Conservation (phyloP, 2,797 vertebrate species). For the Emys orbicularis region DNA sequence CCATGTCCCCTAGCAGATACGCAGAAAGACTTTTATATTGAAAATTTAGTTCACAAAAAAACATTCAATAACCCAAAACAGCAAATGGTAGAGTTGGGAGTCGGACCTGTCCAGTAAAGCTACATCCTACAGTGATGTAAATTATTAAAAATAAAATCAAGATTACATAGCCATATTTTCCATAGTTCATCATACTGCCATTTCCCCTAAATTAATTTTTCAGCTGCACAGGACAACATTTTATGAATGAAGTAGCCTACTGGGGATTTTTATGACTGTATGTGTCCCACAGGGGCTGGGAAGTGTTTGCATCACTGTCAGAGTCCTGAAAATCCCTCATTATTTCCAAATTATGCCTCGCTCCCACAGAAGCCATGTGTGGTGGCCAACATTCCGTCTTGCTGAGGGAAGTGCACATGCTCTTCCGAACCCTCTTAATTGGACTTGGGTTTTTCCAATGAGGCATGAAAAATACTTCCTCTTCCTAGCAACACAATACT, state of each 20-base stretch:
- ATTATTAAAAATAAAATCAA: constrained; percentile 53
- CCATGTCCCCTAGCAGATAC: not conserved
- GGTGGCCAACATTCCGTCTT: not conserved
- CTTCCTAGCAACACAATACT: not conserved
- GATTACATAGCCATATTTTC: constrained; percentile 23
- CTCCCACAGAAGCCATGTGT: not conserved
- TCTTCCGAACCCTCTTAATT: not conserved
- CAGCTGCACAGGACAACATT: not conserved
- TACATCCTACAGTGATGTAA: not conserved
- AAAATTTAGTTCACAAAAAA: constrained; percentile 14
- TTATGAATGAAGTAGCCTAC: constrained; percentile 46
- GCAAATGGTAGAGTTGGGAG: constrained; percentile 19
- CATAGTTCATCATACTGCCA: constrained; percentile 9
- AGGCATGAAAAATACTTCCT: not conserved
- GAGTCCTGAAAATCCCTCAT: not conserved
- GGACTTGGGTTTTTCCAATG: not conserved
- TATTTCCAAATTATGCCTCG: constrained; percentile 22
- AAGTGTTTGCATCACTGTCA: constrained; percentile 21
- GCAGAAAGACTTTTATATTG: not conserved
- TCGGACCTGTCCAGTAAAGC: not conserved
- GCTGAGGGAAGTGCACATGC: not conserved
- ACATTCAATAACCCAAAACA: not conserved
- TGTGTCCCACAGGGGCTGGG: not conserved
- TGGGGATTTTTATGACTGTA: constrained; percentile 42
- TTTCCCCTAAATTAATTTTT: constrained; percentile 38